Conservation (phyloP, 2,113 vertebrate species). For the Cairina moschata region DNA sequence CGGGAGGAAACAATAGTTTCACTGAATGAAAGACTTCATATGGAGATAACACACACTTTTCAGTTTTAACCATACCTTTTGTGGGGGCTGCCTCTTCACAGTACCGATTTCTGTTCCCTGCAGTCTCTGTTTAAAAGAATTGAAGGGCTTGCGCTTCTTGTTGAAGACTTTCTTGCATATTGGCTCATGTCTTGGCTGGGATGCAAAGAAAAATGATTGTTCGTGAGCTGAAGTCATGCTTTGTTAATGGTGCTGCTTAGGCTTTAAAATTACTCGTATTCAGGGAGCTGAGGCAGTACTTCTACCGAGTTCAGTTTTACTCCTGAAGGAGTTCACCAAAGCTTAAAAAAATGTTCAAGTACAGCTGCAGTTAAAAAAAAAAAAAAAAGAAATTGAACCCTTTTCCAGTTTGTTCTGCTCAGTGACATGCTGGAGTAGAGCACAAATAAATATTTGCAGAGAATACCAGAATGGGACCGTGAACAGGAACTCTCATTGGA, state of each 20-base stretch:
- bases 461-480: neutral
- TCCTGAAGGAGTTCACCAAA: neutral
- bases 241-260: neutral
- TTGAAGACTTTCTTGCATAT: conserved; percentile 67
- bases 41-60: neutral
- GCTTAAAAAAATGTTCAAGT: neutral
- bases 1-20: neutral
- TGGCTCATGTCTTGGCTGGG: conserved; percentile 64
- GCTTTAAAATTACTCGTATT: neutral
- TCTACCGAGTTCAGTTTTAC: neutral
- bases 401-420: neutral
- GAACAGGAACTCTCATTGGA: neutral
- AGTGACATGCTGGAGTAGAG: neutral
- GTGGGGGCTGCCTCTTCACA: neutral
- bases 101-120: conserved; percentile 52
- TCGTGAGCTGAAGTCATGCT: neutral
- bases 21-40: neutral
- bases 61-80: conserved; percentile 35
- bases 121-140: conserved; percentile 69
- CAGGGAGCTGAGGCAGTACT: neutral
- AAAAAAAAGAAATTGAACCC: neutral
- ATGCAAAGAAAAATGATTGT: neutral
- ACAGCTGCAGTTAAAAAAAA: neutral
- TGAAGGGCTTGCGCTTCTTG: conserved; percentile 70
- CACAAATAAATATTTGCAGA: neutral